phyloP scores from a whole-genome alignment of 2,888 invertebrate genomes.

The Caenorhabditis becei region DNA sequence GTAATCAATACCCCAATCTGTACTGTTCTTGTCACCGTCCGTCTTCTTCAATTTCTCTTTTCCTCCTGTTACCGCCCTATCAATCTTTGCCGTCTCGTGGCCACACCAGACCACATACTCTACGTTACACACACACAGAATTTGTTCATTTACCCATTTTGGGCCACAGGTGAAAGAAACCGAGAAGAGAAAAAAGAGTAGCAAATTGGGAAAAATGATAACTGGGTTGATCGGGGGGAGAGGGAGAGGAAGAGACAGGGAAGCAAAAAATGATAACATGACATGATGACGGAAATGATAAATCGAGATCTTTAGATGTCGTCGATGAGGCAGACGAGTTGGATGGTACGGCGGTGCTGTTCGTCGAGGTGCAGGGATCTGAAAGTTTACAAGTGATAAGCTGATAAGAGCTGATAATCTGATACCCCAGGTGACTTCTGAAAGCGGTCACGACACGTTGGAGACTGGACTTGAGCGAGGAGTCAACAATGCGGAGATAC shows the following conservation, averaged over 20 bases:
- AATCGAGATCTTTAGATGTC: conserved; percentile 35
- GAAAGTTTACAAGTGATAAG: conserved; percentile 12
- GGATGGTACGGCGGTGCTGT: conserved; percentile 46
- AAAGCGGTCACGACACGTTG: conserved; percentile 54
- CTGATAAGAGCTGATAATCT: neutral
- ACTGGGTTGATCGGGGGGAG: conserved; percentile 14
- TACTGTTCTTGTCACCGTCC: conserved; percentile 42
- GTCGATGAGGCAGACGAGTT: conserved; percentile 41
- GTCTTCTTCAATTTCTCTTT: conserved; percentile 9
- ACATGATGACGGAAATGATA: conserved; percentile 1
- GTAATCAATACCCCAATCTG: conserved; percentile 38
- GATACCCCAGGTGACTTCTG: conserved; percentile 49
- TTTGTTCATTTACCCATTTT: conserved; percentile 17
- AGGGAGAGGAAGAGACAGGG: neutral
- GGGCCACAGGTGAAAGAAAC: neutral
- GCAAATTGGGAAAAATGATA: conserved; percentile 38
- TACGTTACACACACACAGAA: conserved; percentile 3
- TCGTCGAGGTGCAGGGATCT: conserved; percentile 55
- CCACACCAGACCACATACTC: neutral
- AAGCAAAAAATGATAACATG: conserved; percentile 39
- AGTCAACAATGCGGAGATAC: conserved; percentile 48
- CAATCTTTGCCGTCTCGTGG: conserved; percentile 29
- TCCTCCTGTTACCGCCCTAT: conserved; percentile 34
- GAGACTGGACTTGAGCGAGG: conserved; percentile 52
- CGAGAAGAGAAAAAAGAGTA: neutral